Evolutionary conservation across 2,797 vertebrate species (phyloP).

Genomic region (Antennarius maculatus): DNA sequence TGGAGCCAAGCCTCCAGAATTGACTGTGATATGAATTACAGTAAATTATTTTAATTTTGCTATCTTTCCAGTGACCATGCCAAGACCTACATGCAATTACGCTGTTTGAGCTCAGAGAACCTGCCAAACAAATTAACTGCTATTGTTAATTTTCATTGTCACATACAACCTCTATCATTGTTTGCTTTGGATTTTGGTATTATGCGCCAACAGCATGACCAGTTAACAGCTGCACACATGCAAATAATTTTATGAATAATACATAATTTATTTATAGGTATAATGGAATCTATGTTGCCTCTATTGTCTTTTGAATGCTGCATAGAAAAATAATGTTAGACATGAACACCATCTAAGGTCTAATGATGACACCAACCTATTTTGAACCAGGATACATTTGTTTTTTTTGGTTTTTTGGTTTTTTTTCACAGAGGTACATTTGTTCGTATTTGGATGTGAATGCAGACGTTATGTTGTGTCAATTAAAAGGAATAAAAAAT

Average conservation of each 20-base stretch:
- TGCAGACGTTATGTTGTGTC: too few species aligned
- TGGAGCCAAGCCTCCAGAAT: neutral
- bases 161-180: slow-evolving; percentile 38
- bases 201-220: slow-evolving; percentile 32
- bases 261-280: slow-evolving; percentile 17
- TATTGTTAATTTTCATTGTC: slow-evolving; percentile 55
- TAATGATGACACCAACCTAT: too few species aligned
- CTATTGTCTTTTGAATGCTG: slow-evolving; percentile 14
- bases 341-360: neutral
- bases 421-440: too few species aligned
- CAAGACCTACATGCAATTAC: slow-evolving; percentile 16
- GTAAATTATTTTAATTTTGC: neutral
- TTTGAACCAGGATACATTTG: too few species aligned
- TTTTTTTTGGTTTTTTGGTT: too few species aligned
- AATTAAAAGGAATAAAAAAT: too few species aligned
- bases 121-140: slow-evolving; percentile 49
- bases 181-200: slow-evolving; percentile 14
- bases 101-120: slow-evolving; percentile 9
- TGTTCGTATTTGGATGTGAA: too few species aligned
- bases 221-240: slow-evolving; percentile 38
- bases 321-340: neutral
- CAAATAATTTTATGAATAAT: slow-evolving; percentile 10
- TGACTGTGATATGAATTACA: neutral
- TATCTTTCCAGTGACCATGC: slow-evolving; percentile 32
- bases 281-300: neutral